Evolutionary conservation across 2,113 vertebrate genomes (phyloP), one percentile per base, ranked within the genome.

Genomic region (Oryzias javanicus): DNA sequence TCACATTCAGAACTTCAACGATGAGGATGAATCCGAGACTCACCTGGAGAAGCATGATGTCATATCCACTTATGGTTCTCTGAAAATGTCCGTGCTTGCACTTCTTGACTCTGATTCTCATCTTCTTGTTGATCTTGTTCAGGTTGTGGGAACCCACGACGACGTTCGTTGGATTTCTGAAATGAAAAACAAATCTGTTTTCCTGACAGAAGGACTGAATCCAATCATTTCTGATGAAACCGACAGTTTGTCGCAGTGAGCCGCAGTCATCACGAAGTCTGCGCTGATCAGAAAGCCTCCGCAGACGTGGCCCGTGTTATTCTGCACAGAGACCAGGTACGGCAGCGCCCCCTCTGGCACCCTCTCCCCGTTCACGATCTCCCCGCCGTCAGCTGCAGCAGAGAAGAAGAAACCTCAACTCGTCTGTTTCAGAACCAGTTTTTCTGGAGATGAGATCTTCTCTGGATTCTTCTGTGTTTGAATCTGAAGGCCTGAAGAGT

Each of bases 21-120:
- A 8, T 19, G 18, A 48, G 4, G 19, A 10, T 12, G 12, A 35
- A 35, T 35, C 35, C 12, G 8, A 35, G 12, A 13, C 67, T 55
- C 83, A 91, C 90, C 76, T 89, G 88, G 49, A 91, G 79, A 1
- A 92, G 86, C 85, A 89, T 92, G 50, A 92, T 90, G 70, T 92
- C 90, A 24, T 54, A 51, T 0, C 80, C 87, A 19, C 0, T 3
- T 2, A 0, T 0, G 0, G 0, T 0, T 0, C 13, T 0, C 0
- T n/a, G 8, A 17, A 17, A 91, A 8, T 3, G 14, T 8, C 46
- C 54, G 16, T 60, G 63, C 42, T 2, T 76, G 76, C 77, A 71
- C 41, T 0, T 68, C 4, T 29, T 42, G 4, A 76, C 72, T 0
- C 0, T 3, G 17, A 84, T 80, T 71, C 67, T 75, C 55, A 74